Conservation (phyloP, 2,113 vertebrate genomes). For the Campylorhamphus procurvoides region DNA sequence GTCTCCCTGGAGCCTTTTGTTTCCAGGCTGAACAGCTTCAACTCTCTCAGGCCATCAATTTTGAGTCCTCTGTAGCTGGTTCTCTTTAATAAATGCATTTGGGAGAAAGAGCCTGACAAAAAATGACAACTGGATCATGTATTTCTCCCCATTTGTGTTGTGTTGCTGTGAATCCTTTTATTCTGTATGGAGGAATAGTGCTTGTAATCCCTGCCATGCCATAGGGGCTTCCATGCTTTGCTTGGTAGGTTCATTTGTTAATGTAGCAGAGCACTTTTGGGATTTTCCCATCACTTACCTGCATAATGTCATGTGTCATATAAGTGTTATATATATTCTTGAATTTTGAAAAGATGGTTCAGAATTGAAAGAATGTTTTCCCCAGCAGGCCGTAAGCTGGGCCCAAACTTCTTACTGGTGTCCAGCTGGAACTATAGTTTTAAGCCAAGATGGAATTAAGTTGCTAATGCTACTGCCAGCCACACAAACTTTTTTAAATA, state of each 20-base stretch:
- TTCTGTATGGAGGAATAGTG: background rate
- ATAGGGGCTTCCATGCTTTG: background rate
- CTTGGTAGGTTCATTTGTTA: background rate
- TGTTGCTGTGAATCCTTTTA: background rate
- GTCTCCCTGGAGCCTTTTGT: background rate
- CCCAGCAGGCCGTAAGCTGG: background rate
- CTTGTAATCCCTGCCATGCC: background rate
- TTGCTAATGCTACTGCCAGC: background rate
- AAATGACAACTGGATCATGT: background rate
- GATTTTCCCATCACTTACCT: background rate
- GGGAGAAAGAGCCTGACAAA: background rate
- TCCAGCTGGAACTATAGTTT: background rate
- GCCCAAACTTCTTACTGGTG: background rate
- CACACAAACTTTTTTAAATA: background rate
- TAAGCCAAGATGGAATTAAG: background rate
- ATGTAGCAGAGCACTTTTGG: background rate
- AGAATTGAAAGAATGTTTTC: background rate
- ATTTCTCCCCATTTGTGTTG: background rate
- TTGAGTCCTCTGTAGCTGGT: background rate
- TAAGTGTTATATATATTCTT: background rate
- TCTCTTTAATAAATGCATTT: background rate
- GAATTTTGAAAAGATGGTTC: background rate
- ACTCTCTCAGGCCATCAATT: background rate
- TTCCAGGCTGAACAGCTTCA: background rate
- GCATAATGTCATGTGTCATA: accelerated